Percentiles rank a stretch among this genome's conserved stretches.
phyloP scores from a whole-genome alignment of 2,888 invertebrate species.

The Lymantria dispar region DNA sequence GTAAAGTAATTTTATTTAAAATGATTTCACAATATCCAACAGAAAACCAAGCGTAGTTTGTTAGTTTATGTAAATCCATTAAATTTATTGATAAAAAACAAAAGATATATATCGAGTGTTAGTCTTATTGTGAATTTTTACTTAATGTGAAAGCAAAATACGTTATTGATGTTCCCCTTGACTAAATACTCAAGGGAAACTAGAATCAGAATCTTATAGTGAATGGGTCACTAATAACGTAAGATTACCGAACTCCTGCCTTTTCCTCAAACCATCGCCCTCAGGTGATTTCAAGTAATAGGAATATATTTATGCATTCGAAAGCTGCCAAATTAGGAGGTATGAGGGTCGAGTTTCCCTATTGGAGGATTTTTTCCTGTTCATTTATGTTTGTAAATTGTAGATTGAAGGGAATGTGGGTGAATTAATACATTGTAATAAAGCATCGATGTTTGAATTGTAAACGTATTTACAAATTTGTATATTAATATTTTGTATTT shows the following conservation, averaged over 20 bases:
- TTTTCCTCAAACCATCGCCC: neutral
- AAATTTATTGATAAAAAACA: too few relatives aligned
- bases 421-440: neutral
- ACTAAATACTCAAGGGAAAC: neutral
- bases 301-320: slow-evolving; percentile 8
- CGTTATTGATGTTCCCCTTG: neutral
- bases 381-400: neutral
- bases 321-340: neutral
- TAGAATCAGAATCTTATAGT: neutral
- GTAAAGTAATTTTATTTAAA: too few relatives aligned
- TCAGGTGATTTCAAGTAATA: neutral
- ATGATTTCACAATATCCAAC: too few relatives aligned
- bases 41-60: too few relatives aligned
- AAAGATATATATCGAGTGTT: too few relatives aligned
- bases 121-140: too few relatives aligned
- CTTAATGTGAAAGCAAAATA: too few relatives aligned
- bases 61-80: too few relatives aligned
- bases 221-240: neutral
- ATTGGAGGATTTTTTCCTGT: neutral
- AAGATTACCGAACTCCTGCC: neutral
- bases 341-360: neutral
- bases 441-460: too few relatives aligned
- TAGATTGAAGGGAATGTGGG: neutral
- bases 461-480: too few relatives aligned
- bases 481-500: too few relatives aligned